Percentiles rank a stretch among this genome's conserved stretches.
phyloP scores from a whole-genome alignment of 2,888 invertebrate genomes.

The Bursaphelenchus okinawaensis region DNA sequence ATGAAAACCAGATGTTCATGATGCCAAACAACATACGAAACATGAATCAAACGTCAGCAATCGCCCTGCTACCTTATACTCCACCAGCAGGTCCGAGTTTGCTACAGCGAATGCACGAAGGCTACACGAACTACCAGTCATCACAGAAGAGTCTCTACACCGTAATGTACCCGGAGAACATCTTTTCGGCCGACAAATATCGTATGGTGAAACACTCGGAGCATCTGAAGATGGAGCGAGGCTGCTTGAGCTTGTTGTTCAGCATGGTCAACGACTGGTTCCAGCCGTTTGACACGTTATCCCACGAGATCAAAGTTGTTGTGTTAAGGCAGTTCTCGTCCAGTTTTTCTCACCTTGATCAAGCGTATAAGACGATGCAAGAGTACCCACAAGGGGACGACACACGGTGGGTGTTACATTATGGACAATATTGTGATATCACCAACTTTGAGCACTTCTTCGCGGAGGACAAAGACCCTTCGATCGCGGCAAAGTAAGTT shows the following conservation, averaged over 20 bases:
- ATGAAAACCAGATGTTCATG: neutral
- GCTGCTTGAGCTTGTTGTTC: slow-evolving; percentile 33
- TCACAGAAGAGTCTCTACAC: slow-evolving; percentile 38
- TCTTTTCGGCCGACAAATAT: slow-evolving; percentile 29
- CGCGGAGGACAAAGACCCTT: slow-evolving; percentile 25
- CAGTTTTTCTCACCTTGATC: slow-evolving; percentile 28
- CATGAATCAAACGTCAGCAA: neutral
- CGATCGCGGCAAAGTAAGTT: slow-evolving; percentile 13
- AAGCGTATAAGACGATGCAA: slow-evolving; percentile 13
- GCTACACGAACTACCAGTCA: slow-evolving; percentile 32
- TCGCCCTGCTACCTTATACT: slow-evolving; percentile 18
- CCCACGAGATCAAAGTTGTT: slow-evolving; percentile 28
- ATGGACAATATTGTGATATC: slow-evolving; percentile 30
- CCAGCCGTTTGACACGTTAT: slow-evolving; percentile 27
- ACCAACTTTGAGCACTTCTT: slow-evolving; percentile 28
- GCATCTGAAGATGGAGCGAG: slow-evolving; percentile 36
- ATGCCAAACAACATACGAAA: neutral
- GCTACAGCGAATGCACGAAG: slow-evolving; percentile 31
- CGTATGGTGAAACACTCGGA: slow-evolving; percentile 30
- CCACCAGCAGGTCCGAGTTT: slow-evolving; percentile 19
- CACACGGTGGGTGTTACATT: slow-evolving; percentile 31
- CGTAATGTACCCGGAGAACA: slow-evolving; percentile 35
- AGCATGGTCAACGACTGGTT: slow-evolving; percentile 39
- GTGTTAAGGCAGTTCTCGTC: slow-evolving; percentile 24
- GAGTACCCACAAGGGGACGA: slow-evolving; percentile 20